Evolutionary conservation across 2,113 vertebrate genomes (phyloP).

Genomic region (Pedetes capensis): DNA sequence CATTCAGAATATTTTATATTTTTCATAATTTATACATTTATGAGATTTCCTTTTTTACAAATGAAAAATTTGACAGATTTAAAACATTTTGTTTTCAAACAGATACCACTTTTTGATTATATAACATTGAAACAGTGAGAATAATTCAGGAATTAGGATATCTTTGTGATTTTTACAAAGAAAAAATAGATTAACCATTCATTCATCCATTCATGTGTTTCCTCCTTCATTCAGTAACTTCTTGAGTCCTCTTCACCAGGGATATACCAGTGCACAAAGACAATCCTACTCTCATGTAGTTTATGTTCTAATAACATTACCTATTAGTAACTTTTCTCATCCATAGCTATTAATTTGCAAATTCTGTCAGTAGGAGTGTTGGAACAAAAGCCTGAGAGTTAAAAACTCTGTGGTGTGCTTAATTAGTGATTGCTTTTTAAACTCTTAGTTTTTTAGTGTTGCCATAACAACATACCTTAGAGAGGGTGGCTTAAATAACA

Average conservation of each 20-base stretch:
- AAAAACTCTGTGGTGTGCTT: background rate
- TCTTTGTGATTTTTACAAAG: background rate
- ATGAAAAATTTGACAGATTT: background rate
- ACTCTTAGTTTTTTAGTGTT: background rate
- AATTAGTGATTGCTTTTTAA: conserved; percentile 18
- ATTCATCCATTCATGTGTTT: background rate
- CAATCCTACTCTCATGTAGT: background rate
- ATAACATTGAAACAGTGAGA: background rate
- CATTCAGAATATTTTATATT: too few relatives aligned
- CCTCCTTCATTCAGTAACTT: background rate
- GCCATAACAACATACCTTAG: too few relatives aligned
- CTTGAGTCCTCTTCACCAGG: background rate
- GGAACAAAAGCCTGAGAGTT: background rate
- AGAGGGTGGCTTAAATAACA: too few relatives aligned
- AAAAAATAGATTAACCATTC: too few relatives aligned
- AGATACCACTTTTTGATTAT: conserved; percentile 9
- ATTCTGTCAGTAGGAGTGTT: background rate
- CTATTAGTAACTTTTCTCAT: conserved; percentile 1
- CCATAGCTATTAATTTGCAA: background rate
- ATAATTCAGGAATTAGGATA: background rate
- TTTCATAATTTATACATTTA: too few relatives aligned
- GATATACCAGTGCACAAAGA: background rate
- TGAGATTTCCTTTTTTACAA: background rate
- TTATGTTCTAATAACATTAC: background rate
- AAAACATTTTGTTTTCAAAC: conserved; percentile 10